phyloP scores from a whole-genome alignment of 2,797 vertebrate species.

The Poecilia wingei region DNA sequence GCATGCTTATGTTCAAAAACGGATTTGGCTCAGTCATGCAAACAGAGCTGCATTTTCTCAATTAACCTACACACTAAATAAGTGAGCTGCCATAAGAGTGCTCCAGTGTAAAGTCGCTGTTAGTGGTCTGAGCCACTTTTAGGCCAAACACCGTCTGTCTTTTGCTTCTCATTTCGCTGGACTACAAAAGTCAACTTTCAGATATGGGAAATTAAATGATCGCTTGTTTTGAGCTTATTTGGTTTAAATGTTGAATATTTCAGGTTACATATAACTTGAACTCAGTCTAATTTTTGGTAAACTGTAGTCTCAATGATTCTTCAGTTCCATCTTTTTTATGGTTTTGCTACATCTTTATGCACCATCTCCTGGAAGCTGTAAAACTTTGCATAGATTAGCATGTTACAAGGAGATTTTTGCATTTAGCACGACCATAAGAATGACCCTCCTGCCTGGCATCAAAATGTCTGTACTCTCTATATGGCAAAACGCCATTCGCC shows the following conservation, averaged over 20 bases:
- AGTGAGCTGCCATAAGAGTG: not conserved
- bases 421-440: constrained; percentile 39
- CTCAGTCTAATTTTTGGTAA: not conserved
- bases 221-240: not conserved
- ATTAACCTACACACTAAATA: constrained; percentile 29
- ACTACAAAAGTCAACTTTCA: not conserved
- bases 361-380: constrained; percentile 8
- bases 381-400: constrained; percentile 63
- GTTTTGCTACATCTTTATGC: constrained; percentile 6
- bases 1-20: constrained; percentile 43
- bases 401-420: constrained; percentile 48
- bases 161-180: not conserved
- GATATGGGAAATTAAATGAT: not conserved
- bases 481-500: constrained; percentile 26
- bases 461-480: constrained; percentile 24
- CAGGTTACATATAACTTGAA: not conserved
- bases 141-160: not conserved
- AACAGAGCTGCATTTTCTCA: constrained; percentile 45
- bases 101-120: not conserved
- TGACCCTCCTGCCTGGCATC: constrained; percentile 44
- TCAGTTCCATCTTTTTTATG: not conserved
- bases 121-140: not conserved
- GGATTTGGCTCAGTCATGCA: constrained; percentile 43
- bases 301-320: not conserved
- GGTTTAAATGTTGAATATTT: not conserved